Conservation (phyloP, 2,888 invertebrate species). For the Elysia crispata region DNA sequence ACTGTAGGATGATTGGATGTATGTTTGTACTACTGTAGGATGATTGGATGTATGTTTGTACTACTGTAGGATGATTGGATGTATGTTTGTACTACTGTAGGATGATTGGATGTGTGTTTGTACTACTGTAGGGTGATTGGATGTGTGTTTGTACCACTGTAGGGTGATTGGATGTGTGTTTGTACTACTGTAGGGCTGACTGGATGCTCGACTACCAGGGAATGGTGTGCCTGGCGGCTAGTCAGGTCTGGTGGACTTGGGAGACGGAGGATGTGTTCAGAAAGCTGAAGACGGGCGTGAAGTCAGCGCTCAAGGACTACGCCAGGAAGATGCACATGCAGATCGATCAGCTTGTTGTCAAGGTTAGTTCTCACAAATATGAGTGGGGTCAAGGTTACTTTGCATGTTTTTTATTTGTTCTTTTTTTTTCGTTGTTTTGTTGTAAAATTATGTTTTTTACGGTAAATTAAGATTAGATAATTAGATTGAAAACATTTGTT, state of each 20-base stretch:
- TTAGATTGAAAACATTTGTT: too few relatives aligned
- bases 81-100: background rate
- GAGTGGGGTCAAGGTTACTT: too few relatives aligned
- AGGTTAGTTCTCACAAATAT: constrained; percentile 76
- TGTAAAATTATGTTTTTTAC: too few relatives aligned
- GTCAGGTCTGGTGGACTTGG: constrained; percentile 94
- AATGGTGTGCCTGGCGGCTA: constrained; percentile 88
- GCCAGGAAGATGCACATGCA: constrained; percentile 86
- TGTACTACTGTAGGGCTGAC: constrained; percentile 81
- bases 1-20: too few relatives aligned
- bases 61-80: background rate
- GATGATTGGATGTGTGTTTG: constrained; percentile 13
- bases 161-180: too few relatives aligned
- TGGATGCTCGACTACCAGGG: constrained; percentile 94
- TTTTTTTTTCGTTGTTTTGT: too few relatives aligned
- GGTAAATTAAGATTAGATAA: too few relatives aligned
- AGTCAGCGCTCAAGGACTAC: constrained; percentile 93
- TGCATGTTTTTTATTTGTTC: too few relatives aligned
- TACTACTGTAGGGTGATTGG: constrained; percentile 5
- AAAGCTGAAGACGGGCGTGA: constrained; percentile 81
- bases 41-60: background rate
- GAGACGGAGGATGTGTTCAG: constrained; percentile 92
- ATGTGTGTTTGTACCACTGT: constrained; percentile 4
- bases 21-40: background rate
- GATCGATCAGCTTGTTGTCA: constrained; percentile 88